Percentiles rank a stretch among this genome's conserved stretches.
phyloP scores from a whole-genome alignment of 1,140 invertebrate genomes.

The Megathymus violae region DNA sequence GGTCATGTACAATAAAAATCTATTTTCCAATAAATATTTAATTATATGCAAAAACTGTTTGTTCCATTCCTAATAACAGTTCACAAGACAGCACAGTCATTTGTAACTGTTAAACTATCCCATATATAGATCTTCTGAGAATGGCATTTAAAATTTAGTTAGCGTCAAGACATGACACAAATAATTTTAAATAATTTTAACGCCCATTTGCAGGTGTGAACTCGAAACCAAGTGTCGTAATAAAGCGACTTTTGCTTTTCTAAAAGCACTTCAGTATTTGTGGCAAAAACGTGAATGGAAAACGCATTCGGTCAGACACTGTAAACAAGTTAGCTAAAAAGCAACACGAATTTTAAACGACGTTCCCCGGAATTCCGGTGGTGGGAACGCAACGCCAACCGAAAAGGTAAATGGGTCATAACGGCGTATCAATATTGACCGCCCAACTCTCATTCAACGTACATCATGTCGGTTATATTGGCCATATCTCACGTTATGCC shows the following conservation, averaged over 20 bases:
- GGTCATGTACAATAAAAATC: too few species aligned
- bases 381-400: slow-evolving; percentile 49
- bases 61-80: too few species aligned
- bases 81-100: too few species aligned
- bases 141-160: too few species aligned
- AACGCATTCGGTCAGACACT: slow-evolving; percentile 40
- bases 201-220: background rate
- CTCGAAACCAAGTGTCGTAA: slow-evolving; percentile 8
- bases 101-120: too few species aligned
- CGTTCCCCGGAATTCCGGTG: slow-evolving; percentile 58
- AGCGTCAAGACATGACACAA: too few species aligned
- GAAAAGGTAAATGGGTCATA: slow-evolving; percentile 76
- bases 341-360: slow-evolving; percentile 63
- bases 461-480: slow-evolving; percentile 67
- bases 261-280: slow-evolving; percentile 31
- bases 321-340: slow-evolving; percentile 62
- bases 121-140: too few species aligned
- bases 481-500: slow-evolving; percentile 67
- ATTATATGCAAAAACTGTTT: too few species aligned
- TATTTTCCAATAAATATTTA: too few species aligned
- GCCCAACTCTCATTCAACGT: slow-evolving; percentile 63
- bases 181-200: background rate
- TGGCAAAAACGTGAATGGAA: slow-evolving; percentile 27
- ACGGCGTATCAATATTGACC: slow-evolving; percentile 77
- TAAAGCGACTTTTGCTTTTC: slow-evolving; percentile 1